Base-by-base conservation (phyloP, 2,888 invertebrate species). In the Phoronis australis region DNA sequence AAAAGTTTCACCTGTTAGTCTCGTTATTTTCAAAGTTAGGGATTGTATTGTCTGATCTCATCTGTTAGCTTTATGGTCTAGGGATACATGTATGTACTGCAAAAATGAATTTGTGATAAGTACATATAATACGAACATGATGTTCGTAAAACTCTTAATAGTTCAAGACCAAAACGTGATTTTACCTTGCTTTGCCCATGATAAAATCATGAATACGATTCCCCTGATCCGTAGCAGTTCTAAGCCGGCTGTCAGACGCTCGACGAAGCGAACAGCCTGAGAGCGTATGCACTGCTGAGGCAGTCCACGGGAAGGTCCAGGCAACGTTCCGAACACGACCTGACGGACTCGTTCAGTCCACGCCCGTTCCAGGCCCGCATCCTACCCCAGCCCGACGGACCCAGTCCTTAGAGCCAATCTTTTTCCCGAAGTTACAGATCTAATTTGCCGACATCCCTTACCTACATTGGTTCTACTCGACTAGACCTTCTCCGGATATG, bases 401-500 rank as follows among this genome's bases (percentile, higher is more conserved):
- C 81, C 82, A 80, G 81, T 80, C 83, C 82, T 83, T 83, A 84
- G 83, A 84, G 83, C 83, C 84, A 84, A 84, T 84, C 83, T 83
- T 84, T 84, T 78, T 84, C 80, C 83, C 83, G 82, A 78, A 78
- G 77, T 76, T 80, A 76, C 75, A 73, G 75, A 83, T 83, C 82
- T 78, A 82, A 80, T 82, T 84, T 84, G 83, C 83, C 62, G 62
- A 65, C 58, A 59, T 64, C 62, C 62, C 82, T 83, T 83, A 82
- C 80, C 82, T 82, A 82, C 82, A 82, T 84, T 83, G 80, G 79
- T 78, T 82, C 79, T 83, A 83, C 84, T 84, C 82, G 84, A 84
- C n/a, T n/a, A 85, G 83, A 85, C 84, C 85, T 84, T 84, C 82
- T 85, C 84, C 83, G 83, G 84, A 83, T 84, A 83, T 83, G 81